phyloP scores from a whole-genome alignment of 2,888 invertebrate genomes.

The Parapristionchus giblindavisi region DNA sequence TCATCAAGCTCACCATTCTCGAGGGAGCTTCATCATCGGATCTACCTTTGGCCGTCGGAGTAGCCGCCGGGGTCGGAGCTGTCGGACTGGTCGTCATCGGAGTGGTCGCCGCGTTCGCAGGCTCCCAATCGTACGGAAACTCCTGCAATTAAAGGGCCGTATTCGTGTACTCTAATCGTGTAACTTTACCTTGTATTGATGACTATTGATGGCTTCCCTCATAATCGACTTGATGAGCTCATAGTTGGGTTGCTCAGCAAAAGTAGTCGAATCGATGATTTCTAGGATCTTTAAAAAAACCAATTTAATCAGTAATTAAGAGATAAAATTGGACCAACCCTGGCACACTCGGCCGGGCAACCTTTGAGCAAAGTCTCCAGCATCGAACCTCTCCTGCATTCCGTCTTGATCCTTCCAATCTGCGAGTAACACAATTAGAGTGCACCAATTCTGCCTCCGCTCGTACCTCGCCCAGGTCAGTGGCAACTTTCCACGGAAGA shows the following conservation, averaged over 20 bases:
- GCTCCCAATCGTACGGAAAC: conserved; percentile 37
- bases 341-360: conserved; percentile 10
- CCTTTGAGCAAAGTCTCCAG: conserved; percentile 21
- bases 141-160: no score
- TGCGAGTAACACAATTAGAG: background rate
- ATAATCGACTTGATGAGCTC: background rate
- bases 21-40: no score
- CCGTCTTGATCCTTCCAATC: conserved; percentile 27
- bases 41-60: no score
- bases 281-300: conserved; percentile 16
- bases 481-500: conserved; percentile 32
- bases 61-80: no score
- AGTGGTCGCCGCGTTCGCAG: conserved; percentile 1
- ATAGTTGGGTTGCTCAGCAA: conserved; percentile 21
- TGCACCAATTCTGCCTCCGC: background rate
- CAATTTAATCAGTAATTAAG: background rate
- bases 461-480: conserved; percentile 29
- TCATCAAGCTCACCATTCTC: no score
- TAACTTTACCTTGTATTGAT: conserved; percentile 19
- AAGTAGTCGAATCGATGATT: conserved; percentile 12
- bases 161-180: no score
- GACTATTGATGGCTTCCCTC: conserved; percentile 15
- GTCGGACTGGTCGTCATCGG: no score
- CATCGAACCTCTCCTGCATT: background rate
- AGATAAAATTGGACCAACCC: no score